Evolutionary conservation across 2,888 invertebrate species (phyloP).

Genomic region (Drosophila villosipedis): DNA sequence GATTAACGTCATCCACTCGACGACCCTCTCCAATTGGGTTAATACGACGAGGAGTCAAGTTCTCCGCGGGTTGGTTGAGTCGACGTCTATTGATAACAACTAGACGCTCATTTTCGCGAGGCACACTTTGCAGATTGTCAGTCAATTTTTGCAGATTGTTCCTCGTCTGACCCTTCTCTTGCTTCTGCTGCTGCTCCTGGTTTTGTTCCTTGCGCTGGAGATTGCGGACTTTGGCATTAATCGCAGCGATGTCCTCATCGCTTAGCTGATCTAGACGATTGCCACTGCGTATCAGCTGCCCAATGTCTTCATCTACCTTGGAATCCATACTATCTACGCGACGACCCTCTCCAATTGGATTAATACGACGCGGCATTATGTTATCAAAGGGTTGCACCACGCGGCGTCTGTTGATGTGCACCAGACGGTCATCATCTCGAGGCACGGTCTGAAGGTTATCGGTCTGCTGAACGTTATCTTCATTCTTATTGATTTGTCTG

Average conservation of each 20-base stretch:
- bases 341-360: constrained; percentile 46
- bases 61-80: constrained; percentile 30
- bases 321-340: constrained; percentile 8
- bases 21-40: constrained; percentile 51
- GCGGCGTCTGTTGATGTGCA: constrained; percentile 65
- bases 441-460: constrained; percentile 41
- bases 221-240: constrained; percentile 32
- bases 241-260: constrained; percentile 46
- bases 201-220: constrained; percentile 16
- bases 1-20: constrained; percentile 24
- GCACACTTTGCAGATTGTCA: constrained; percentile 45
- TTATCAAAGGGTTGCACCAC: constrained; percentile 35
- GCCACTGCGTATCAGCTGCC: constrained; percentile 2
- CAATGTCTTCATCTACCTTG: constrained; percentile 17
- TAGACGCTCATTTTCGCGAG: constrained; percentile 61
- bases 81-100: constrained; percentile 59
- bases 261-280: constrained; percentile 5
- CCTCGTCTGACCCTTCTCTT: not conserved
- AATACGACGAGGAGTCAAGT: constrained; percentile 30
- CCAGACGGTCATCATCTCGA: constrained; percentile 66
- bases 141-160: not conserved
- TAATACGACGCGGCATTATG: constrained; percentile 27
- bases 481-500: not conserved
- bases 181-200: not conserved
- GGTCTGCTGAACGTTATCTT: not conserved